Evolutionary conservation across 2,113 vertebrate species (phyloP).

Genomic region (Pomatorhinus ruficollis): DNA sequence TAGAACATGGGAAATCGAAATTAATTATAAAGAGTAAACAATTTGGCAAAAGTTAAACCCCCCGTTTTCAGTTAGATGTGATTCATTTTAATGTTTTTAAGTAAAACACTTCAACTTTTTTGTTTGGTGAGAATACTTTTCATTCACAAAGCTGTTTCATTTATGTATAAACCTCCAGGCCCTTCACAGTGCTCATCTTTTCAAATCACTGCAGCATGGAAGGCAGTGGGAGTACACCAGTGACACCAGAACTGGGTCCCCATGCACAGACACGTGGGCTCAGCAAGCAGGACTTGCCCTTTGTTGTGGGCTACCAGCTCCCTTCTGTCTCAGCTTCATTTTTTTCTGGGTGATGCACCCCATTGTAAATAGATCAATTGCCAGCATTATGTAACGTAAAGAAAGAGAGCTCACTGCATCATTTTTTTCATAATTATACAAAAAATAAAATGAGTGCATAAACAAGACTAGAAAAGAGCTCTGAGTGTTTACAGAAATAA

Average conservation of each 20-base stretch:
- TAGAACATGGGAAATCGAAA: slow-evolving; percentile 12
- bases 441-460: slow-evolving; percentile 51
- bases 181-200: background rate
- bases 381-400: background rate
- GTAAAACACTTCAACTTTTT: background rate
- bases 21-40: background rate
- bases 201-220: background rate
- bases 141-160: background rate
- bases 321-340: background rate
- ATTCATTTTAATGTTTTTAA: background rate
- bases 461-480: slow-evolving; percentile 23
- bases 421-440: slow-evolving; percentile 25
- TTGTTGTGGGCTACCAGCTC: background rate
- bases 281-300: background rate
- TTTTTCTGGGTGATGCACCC: background rate
- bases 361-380: background rate
- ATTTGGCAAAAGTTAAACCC: background rate
- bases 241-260: background rate
- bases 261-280: rapidly evolving
- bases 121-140: background rate
- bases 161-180: rapidly evolving
- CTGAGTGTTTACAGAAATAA: slow-evolving; percentile 68
- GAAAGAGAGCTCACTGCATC: background rate
- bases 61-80: background rate
- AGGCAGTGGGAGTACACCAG: background rate